Conservation (phyloP, 1,140 invertebrate species). For the Mizuhopecten yessoensis region DNA sequence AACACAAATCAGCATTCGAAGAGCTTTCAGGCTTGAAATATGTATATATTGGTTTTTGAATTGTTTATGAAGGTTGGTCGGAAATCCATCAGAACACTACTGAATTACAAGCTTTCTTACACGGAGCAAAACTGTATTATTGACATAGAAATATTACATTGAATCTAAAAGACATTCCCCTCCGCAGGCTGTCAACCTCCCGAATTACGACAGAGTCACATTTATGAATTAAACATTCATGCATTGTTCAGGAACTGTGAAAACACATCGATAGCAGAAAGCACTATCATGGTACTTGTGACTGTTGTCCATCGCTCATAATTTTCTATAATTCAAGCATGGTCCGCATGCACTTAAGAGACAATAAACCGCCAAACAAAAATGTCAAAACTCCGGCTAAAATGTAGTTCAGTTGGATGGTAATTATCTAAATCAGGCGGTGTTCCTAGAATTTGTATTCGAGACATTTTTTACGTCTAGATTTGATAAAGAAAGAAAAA, state of each 20-base stretch:
- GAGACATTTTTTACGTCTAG: too few relatives aligned
- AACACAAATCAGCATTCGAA: not conserved
- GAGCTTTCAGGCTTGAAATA: slow-evolving; percentile 1
- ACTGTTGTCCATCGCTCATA: slow-evolving; percentile 2
- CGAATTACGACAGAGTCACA: not conserved
- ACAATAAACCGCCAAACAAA: not conserved
- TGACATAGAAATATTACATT: slow-evolving; percentile 2
- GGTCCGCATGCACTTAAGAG: slow-evolving; percentile 1
- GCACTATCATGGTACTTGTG: not conserved
- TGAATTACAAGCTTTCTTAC: not conserved
- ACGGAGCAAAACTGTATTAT: not conserved
- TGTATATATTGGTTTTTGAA: slow-evolving; percentile 40
- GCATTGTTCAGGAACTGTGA: slow-evolving; percentile 3
- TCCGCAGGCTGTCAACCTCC: not conserved
- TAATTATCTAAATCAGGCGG: not conserved
- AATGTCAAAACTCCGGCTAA: not conserved
- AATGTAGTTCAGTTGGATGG: not conserved
- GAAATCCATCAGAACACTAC: not conserved
- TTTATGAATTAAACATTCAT: slow-evolving; percentile 30
- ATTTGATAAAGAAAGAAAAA: too few relatives aligned
- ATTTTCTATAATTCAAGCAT: slow-evolving; percentile 8
- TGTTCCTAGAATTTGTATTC: too few relatives aligned
- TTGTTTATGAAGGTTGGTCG: not conserved
- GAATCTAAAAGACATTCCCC: slow-evolving; percentile 11
- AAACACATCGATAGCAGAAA: not conserved